A percentile compares a stretch with the other conserved stretches of the same genome.
phyloP scores from a whole-genome alignment of 2,888 invertebrate genomes.

The Spodoptera littoralis region DNA sequence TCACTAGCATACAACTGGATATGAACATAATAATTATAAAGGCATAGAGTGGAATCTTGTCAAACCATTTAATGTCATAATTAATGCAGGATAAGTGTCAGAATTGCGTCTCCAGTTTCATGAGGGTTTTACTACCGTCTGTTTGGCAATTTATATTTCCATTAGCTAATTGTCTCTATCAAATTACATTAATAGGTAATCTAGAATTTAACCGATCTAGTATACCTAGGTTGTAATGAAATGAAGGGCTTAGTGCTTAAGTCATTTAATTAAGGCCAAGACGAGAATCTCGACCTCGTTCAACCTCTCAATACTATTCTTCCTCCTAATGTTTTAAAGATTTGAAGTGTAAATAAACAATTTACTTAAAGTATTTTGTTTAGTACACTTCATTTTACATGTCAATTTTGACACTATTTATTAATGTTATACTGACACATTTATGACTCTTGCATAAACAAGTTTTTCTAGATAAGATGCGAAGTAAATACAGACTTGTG shows the following conservation, averaged over 20 bases:
- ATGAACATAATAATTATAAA: too few species aligned
- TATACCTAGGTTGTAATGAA: too few species aligned
- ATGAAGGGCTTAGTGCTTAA: background rate
- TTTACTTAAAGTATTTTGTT: conserved; percentile 14
- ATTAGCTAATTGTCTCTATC: too few species aligned
- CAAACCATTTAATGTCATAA: too few species aligned
- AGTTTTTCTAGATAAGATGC: background rate
- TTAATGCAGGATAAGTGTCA: background rate
- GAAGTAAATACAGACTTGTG: too few species aligned
- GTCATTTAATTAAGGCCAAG: conserved; percentile 14
- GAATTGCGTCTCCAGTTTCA: background rate
- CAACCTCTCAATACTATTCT: conserved; percentile 10
- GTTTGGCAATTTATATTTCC: too few species aligned
- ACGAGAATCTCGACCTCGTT: conserved; percentile 8
- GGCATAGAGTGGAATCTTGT: too few species aligned
- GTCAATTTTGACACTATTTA: conserved; percentile 10
- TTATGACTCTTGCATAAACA: conserved; percentile 12
- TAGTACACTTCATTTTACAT: conserved; percentile 10
- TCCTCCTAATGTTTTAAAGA: conserved; percentile 9
- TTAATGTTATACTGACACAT: conserved; percentile 5
- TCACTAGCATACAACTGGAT: too few species aligned
- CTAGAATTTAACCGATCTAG: too few species aligned
- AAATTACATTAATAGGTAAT: too few species aligned
- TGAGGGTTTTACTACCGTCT: too few species aligned
- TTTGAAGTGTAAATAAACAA: conserved; percentile 7